Percentiles rank a stretch among this genome's conserved stretches.
phyloP scores from a whole-genome alignment of 2,888 invertebrate genomes.

The Eupithecia vulgata region DNA sequence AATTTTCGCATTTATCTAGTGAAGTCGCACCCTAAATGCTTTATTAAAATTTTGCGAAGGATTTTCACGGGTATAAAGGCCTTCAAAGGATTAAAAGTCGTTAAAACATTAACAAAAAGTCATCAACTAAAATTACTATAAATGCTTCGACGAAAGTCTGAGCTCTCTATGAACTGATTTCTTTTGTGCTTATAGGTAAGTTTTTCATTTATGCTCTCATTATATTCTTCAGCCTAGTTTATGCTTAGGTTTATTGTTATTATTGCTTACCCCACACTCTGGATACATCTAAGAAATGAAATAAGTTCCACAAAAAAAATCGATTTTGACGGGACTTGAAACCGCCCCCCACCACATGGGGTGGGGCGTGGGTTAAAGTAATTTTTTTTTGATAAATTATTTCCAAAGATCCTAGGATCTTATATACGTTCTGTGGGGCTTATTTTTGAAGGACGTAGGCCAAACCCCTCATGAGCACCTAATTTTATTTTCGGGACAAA shows the following conservation, averaged over 20 bases:
- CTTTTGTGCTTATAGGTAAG: not conserved
- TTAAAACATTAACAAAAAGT: slow-evolving; percentile 1
- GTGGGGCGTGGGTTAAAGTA: too few relatives aligned
- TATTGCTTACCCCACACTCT: too few relatives aligned
- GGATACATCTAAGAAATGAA: too few relatives aligned
- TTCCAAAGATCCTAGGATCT: too few relatives aligned
- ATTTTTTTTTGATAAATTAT: too few relatives aligned
- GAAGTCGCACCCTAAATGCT: slow-evolving; percentile 14
- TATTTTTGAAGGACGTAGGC: too few relatives aligned
- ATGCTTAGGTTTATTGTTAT: not conserved
- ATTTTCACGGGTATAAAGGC: not conserved
- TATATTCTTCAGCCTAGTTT: not conserved
- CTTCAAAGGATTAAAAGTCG: slow-evolving; percentile 9
- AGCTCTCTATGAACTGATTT: not conserved
- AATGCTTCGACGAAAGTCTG: not conserved
- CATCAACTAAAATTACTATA: not conserved
- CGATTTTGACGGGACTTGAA: too few relatives aligned
- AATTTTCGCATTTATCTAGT: not conserved
- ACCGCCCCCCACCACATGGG: too few relatives aligned
- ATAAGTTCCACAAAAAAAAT: too few relatives aligned
- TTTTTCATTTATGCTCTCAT: not conserved
- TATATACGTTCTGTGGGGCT: too few relatives aligned
- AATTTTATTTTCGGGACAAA: too few relatives aligned
- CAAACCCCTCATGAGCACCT: too few relatives aligned
- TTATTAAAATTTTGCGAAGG: slow-evolving; percentile 12